Conservation (phyloP, 2,888 invertebrate species). For the Eupeodes latifasciatus region DNA sequence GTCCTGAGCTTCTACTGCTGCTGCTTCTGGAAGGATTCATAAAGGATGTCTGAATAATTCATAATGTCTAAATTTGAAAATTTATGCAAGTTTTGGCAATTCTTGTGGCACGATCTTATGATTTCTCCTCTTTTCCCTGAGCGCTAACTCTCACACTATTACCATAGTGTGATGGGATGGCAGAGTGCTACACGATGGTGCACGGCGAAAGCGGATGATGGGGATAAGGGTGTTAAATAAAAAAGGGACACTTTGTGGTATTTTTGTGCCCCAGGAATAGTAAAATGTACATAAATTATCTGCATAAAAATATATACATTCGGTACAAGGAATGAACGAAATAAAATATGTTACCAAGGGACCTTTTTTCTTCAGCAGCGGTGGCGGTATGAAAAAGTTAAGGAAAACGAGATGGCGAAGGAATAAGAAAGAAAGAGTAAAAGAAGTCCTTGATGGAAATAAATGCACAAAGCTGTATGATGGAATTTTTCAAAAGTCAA, state of each 20-base stretch:
- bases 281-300: slow-evolving; percentile 74
- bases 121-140: slow-evolving; percentile 40
- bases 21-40: slow-evolving; percentile 60
- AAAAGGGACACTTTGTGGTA: slow-evolving; percentile 55
- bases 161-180: background rate
- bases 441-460: slow-evolving; percentile 23
- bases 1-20: background rate
- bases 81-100: slow-evolving; percentile 69
- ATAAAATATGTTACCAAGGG: slow-evolving; percentile 68
- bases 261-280: slow-evolving; percentile 63
- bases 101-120: slow-evolving; percentile 58
- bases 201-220: background rate
- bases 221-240: slow-evolving; percentile 3
- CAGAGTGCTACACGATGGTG: background rate
- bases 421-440: slow-evolving; percentile 4
- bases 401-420: background rate
- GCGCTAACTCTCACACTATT: slow-evolving; percentile 26
- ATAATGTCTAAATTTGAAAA: slow-evolving; percentile 75
- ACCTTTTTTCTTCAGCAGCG: background rate
- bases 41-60: slow-evolving; percentile 74
- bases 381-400: background rate
- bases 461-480: slow-evolving; percentile 54
- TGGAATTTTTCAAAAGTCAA: slow-evolving; percentile 66
- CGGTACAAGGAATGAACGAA: slow-evolving; percentile 38
- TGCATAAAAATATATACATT: slow-evolving; percentile 56